Evolutionary conservation across 2,888 invertebrate species (phyloP), one percentile per base, ranked within the genome.

Genomic region (Drosophila sordidula): DNA sequence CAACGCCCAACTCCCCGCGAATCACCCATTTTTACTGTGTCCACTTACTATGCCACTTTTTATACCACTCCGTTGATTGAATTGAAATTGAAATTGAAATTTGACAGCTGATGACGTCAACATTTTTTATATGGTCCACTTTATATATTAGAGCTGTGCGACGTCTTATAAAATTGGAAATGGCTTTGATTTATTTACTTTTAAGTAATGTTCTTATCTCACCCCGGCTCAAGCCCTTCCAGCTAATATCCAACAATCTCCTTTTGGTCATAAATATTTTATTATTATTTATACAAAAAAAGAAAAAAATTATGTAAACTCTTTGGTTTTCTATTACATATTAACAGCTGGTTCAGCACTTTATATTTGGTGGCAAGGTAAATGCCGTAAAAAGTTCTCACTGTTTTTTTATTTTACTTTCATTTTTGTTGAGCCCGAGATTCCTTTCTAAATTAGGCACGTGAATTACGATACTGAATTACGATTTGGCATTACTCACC

Each of bases 361-460:
- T 70, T 80, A 78, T 61, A 75, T 90, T 72, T 90, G 90, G 90
- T 90, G 90, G 89, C 85, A 77, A 89, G 90, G 90, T 90, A 90
- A 90, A 75, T 44, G 69, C 75, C 76, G 36, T 29, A 46, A 46
- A 36, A 63, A 44, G n/a, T 69, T 50, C 16, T 50, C 29, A 51
- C 9, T 36, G 6, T 34, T 46, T 68, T 68, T 57, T 50, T 14
- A 42, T 49, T 52, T 46, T 12, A 18, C 8, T 49, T 50, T 29
- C 25, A 34, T 41, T 45, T 54, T 59, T 52, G 16, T 50, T 38
- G 29, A 50, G 54, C 61, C 47, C 42, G 8, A 41, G 18, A 14
- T 42, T 67, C 52, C 12, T 6, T 56, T 22, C 9, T 46, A 39
- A 56, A 44, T 29, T 29, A 29, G 29, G 2, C 9, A 9, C 9